Conservation (phyloP, 1,140 invertebrate species). For the Pseudomyrmex cubaensis region DNA sequence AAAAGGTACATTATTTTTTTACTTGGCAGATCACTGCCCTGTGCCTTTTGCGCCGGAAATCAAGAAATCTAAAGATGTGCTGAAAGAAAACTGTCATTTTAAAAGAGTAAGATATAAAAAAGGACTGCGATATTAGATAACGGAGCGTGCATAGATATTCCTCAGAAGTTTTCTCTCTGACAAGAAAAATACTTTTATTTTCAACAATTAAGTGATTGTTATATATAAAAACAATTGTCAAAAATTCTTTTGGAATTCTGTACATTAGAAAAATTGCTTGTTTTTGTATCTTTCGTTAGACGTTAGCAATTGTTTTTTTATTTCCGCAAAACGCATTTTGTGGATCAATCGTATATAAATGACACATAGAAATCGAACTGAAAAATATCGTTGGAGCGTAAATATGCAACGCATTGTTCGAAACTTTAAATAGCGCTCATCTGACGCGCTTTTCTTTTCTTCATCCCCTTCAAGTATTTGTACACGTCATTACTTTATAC, state of each 20-base stretch:
- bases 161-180: not conserved
- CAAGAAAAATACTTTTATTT: not conserved
- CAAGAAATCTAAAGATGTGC: not conserved
- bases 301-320: not conserved
- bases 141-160: not conserved
- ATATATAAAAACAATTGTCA: not conserved
- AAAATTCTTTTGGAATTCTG: not conserved
- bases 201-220: not conserved
- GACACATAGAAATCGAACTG: not conserved
- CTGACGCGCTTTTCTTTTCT: not conserved
- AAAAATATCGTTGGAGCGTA: not conserved
- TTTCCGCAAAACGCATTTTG: not conserved
- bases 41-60: conserved; percentile 8
- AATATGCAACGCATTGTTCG: not conserved
- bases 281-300: not conserved
- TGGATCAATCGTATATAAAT: not conserved
- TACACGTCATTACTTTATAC: conserved; percentile 59
- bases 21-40: not conserved
- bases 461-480: not conserved
- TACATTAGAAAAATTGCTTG: not conserved
- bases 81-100: not conserved
- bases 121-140: not conserved
- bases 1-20: conserved; percentile 27
- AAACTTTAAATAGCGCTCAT: not conserved
- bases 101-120: not conserved